Evolutionary conservation across 2,888 invertebrate genomes (phyloP).

Genomic region (Ormyrus rosae): DNA sequence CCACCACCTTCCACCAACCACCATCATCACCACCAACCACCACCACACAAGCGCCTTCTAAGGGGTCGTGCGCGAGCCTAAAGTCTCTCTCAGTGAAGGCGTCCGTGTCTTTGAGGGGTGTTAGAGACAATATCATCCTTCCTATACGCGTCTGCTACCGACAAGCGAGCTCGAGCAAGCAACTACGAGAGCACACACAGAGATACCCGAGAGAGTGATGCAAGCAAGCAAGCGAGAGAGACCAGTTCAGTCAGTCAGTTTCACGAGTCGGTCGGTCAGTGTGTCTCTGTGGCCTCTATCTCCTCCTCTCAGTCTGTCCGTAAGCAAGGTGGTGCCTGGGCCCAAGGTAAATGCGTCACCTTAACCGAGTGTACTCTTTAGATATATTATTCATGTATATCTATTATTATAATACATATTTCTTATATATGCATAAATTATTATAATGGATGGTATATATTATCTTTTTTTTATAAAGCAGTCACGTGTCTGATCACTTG

Average conservation of each 20-base stretch:
- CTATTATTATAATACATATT: conserved; percentile 56
- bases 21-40: conserved; percentile 12
- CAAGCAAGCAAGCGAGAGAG: conserved; percentile 43
- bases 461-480: conserved; percentile 22
- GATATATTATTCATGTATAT: conserved; percentile 70
- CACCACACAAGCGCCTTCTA: conserved; percentile 27
- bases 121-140: neutral
- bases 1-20: conserved; percentile 5
- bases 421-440: too few species aligned
- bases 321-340: conserved; percentile 76
- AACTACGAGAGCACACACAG: neutral
- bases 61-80: conserved; percentile 44
- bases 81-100: conserved; percentile 40
- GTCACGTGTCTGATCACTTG: neutral
- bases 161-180: conserved; percentile 3
- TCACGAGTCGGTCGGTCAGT: conserved; percentile 69
- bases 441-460: too few species aligned
- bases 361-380: conserved; percentile 76
- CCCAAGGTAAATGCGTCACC: conserved; percentile 77
- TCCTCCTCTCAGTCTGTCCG: conserved; percentile 69
- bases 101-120: conserved; percentile 30
- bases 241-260: conserved; percentile 64
- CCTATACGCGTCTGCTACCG: neutral
- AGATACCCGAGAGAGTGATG: neutral
- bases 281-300: conserved; percentile 65